Conservation (phyloP, 1,140 invertebrate genomes). For the Ridgeia piscesae region DNA sequence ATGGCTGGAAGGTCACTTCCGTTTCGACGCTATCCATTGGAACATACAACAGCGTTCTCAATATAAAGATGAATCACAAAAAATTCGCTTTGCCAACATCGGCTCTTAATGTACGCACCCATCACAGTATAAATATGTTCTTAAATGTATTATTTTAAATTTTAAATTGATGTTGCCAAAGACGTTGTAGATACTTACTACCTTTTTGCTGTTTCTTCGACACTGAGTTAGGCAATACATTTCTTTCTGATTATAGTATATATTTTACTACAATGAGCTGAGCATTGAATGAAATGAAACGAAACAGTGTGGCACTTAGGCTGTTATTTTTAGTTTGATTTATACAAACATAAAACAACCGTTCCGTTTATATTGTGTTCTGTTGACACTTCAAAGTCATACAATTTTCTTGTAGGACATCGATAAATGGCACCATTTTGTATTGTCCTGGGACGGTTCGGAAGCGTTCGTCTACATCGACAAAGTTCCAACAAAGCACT, state of each 20-base stretch:
- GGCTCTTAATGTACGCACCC: background rate
- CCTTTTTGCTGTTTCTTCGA: no score
- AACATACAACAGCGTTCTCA: background rate
- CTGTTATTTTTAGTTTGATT: no score
- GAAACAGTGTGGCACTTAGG: no score
- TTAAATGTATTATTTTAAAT: no score
- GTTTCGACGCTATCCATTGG: background rate
- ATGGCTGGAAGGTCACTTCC: background rate
- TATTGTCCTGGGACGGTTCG: background rate
- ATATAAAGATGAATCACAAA: background rate
- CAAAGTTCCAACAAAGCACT: background rate
- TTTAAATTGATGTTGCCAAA: no score
- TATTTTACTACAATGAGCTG: no score
- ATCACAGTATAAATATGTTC: background rate
- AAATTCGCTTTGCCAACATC: background rate
- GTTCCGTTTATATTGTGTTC: no score
- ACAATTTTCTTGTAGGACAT: background rate
- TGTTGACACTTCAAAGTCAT: background rate
- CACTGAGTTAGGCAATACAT: no score
- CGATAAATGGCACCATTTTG: background rate
- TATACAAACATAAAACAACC: no score
- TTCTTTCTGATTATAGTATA: no score
- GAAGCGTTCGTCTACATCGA: background rate
- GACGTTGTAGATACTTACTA: no score
- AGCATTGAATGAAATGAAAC: no score